A percentile compares a stretch with the other conserved stretches of the same genome.
Evolutionary conservation across 2,888 invertebrate species (phyloP).

Genomic region (Parasteatoda lunata): DNA sequence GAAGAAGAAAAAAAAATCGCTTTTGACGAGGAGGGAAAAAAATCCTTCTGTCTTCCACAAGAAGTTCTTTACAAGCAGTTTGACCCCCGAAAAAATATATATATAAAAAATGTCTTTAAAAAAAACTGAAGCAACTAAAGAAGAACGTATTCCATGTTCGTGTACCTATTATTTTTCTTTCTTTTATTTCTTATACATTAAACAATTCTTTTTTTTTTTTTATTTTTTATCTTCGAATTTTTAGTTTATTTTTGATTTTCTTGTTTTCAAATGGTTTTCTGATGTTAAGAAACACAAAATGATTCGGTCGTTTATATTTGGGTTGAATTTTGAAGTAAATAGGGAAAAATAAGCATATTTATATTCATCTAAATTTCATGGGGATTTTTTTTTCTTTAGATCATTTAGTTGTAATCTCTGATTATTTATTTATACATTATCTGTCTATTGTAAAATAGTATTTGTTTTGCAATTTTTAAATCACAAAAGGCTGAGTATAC

Average conservation of each 20-base stretch:
- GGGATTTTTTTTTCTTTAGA: too few species aligned
- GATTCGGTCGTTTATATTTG: too few species aligned
- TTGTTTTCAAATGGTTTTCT: not conserved
- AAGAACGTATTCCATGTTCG: not conserved
- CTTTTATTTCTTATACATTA: slow-evolving; percentile 14
- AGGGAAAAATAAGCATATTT: too few species aligned
- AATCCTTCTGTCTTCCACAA: slow-evolving; percentile 50
- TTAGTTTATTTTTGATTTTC: not conserved
- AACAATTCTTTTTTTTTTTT: slow-evolving; percentile 14
- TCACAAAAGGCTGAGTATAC: too few species aligned
- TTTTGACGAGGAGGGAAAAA: slow-evolving; percentile 28
- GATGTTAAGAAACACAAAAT: not conserved
- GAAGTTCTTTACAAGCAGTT: slow-evolving; percentile 66
- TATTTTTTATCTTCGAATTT: not conserved
- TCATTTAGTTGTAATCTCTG: too few species aligned
- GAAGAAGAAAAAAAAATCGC: slow-evolving; percentile 31
- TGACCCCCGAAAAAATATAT: slow-evolving; percentile 55
- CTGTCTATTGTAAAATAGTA: too few species aligned
- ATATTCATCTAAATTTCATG: too few species aligned
- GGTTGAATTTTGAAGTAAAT: too few species aligned
- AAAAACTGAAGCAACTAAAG: too few species aligned
- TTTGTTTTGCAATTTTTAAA: too few species aligned
- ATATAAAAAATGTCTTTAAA: slow-evolving; percentile 34
- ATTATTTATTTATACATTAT: too few species aligned
- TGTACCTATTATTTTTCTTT: slow-evolving; percentile 21